These are phyloP conservation scores for Enhydra lutris DNA, from an alignment of 2,113 vertebrate genomes.

Conservation along the genomic window DNA sequence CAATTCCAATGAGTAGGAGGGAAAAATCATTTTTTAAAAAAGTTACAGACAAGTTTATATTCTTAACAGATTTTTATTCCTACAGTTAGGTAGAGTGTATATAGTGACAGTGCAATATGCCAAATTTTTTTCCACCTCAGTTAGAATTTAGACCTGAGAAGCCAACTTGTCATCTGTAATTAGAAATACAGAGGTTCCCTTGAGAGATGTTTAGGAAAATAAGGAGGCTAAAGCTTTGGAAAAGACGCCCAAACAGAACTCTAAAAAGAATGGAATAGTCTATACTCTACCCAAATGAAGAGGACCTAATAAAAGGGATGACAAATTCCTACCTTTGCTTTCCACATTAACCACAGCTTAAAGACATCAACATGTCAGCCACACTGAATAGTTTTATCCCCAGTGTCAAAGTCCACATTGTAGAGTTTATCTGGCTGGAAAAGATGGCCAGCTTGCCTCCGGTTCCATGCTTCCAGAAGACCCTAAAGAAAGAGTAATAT, in stretches of 20 bases:
- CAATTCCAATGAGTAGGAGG: neutral
- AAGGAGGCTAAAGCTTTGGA: neutral
- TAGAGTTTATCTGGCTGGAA: conserved; percentile 84
- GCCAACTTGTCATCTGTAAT: neutral
- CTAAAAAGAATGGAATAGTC: neutral
- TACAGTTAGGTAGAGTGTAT: neutral
- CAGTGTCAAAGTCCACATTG: conserved; percentile 78
- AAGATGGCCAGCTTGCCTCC: conserved; percentile 78
- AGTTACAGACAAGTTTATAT: neutral
- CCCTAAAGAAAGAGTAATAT: conserved; percentile 50
- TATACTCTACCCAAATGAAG: neutral
- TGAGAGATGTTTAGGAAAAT: neutral
- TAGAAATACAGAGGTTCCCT: neutral
- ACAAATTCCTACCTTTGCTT: conserved; percentile 78
- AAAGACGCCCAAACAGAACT: neutral
- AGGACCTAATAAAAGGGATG: neutral
- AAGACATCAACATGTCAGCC: conserved; percentile 80
- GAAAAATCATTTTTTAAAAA: neutral
- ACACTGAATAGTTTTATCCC: conserved; percentile 83
- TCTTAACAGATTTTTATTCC: neutral
- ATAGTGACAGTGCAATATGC: neutral
- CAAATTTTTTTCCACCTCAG: neutral
- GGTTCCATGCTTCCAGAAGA: conserved; percentile 79
- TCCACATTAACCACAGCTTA: conserved; percentile 85
- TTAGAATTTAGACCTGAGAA: neutral